Base-by-base conservation (phyloP, 2,113 vertebrate species). In the Corythoichthys intestinalis region DNA sequence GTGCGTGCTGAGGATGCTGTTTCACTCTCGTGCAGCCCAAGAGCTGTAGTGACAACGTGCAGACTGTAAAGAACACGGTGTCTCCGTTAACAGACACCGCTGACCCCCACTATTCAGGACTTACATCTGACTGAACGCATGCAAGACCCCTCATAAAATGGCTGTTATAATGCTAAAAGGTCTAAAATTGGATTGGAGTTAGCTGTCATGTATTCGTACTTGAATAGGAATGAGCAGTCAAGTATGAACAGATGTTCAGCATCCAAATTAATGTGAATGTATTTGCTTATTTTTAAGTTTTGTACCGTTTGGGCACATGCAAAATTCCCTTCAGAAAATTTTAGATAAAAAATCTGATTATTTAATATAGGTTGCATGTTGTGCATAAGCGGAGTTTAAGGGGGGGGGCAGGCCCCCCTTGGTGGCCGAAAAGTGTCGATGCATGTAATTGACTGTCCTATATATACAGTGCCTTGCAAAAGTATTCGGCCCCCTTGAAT, bases 11-110 rank as follows among this genome's bases (percentile, higher is more conserved):
- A 44, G 39, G 28, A 69, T 56, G 41, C 66, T 39, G 65, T 73
- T 72, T 70, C 58, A 56, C 4, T 54, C n/a, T 52, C 57, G 46
- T 66, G 10, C 54, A 61, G 38, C 34, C 63, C 73, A 65, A 52
- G 54, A 35, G 0, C 13, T 79, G 82, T 69, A 76, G 79, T 77
- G 80, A 68, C 1, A 74, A 67, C n/a, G 39, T 68, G 70, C 73
- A 73, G 73, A 74, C 69, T 66, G 52, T 54, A 70, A 68, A 75
- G 71, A 83, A 83, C 75, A 63, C 20, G 17, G 0, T 52, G 81
- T 79, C 69, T 68, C 28, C 46, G 59, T 72, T 54, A 12, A 17
- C 65, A n/a, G 64, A 38, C 59, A 1, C 11, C 67, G 56, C 64
- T 15, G 57, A n/a, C 14, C 34, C 37, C 37, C 35, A 7, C 13